These are phyloP conservation scores for Cyrtonyx montezumae DNA, from an alignment of 2,113 vertebrate species.

Conservation along the genomic window DNA sequence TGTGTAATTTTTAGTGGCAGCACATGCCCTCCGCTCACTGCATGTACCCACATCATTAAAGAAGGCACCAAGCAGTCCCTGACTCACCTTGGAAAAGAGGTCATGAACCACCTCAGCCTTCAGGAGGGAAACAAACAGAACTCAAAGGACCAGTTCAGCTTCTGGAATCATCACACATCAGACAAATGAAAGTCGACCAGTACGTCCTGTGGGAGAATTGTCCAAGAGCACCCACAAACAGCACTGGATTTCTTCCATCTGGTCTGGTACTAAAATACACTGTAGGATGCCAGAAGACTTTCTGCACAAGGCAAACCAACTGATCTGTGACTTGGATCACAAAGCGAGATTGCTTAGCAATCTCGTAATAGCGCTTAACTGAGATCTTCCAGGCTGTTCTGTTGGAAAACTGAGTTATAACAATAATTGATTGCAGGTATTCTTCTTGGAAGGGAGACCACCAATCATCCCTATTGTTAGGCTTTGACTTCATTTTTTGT, in stretches of 20 bases:
- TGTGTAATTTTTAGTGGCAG: background rate
- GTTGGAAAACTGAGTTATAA: background rate
- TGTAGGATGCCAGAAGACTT: fast-evolving
- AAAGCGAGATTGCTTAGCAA: background rate
- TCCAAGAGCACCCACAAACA: background rate
- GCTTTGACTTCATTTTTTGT: background rate
- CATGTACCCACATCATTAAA: background rate
- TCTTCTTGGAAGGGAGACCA: background rate
- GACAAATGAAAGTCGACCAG: background rate
- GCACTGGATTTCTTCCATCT: background rate
- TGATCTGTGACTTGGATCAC: background rate
- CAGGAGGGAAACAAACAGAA: background rate
- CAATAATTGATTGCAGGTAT: background rate
- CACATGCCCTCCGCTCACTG: background rate
- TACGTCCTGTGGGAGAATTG: background rate
- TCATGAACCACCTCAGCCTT: background rate
- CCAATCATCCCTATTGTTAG: background rate
- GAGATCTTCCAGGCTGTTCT: no score
- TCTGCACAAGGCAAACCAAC: background rate
- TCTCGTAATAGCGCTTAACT: background rate
- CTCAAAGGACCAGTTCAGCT: background rate
- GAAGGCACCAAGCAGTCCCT: background rate
- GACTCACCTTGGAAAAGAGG: background rate
- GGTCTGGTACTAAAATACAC: background rate
- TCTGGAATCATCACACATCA: background rate